phyloP scores from a whole-genome alignment of 1,140 invertebrate species.

The Zophobas atratus region DNA sequence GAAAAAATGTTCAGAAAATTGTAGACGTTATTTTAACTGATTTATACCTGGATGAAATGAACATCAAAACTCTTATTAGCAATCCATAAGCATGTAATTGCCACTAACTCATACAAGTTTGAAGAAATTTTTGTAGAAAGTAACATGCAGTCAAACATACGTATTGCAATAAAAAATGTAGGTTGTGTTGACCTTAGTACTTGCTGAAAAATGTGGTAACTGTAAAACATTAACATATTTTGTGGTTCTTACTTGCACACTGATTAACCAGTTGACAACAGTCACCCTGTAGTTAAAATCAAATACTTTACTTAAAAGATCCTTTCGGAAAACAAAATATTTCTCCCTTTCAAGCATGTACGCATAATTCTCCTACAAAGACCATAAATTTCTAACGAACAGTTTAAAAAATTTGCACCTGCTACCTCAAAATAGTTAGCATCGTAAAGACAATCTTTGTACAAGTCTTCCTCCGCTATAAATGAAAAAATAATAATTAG shows the following conservation, averaged over 20 bases:
- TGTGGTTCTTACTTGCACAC: neutral
- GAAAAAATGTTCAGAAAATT: neutral
- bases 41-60: neutral
- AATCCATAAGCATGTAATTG: conserved; percentile 13
- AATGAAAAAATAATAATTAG: neutral
- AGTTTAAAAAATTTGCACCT: neutral
- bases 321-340: conserved; percentile 7
- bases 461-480: conserved; percentile 4
- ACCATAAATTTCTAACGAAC: neutral
- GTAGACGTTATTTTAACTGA: neutral
- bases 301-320: neutral
- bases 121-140: neutral
- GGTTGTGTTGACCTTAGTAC: neutral
- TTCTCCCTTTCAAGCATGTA: conserved; percentile 2
- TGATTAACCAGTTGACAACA: conserved; percentile 12
- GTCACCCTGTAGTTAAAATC: neutral
- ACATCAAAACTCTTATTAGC: conserved; percentile 17
- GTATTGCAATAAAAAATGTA: conserved; percentile 14
- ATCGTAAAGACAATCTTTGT: conserved; percentile 5
- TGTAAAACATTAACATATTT: neutral
- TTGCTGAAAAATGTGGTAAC: conserved; percentile 6
- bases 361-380: neutral
- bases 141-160: conserved; percentile 9
- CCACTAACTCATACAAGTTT: neutral
- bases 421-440: conserved; percentile 7